Evolutionary conservation across 1,140 invertebrate species (phyloP).

Genomic region (Apis mellifera): DNA sequence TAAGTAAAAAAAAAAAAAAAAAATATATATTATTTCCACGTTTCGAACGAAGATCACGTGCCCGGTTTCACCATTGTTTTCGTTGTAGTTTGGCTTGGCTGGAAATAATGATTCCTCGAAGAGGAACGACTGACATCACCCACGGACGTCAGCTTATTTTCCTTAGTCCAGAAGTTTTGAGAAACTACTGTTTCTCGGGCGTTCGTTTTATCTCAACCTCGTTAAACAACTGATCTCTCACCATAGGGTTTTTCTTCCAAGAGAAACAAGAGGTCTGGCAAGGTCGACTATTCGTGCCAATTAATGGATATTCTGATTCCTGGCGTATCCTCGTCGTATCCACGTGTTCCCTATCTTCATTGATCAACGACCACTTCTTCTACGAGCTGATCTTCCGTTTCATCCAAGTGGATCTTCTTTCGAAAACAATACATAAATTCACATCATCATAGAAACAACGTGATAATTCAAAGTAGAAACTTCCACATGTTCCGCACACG

Average conservation of each 20-base stretch:
- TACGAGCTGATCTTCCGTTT: neutral
- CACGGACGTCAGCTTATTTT: constrained; percentile 16
- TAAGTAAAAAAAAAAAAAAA: no score
- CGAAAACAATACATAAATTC: no score
- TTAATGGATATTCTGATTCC: constrained; percentile 18
- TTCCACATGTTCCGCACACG: neutral
- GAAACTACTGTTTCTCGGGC: neutral
- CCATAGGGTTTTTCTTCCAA: neutral
- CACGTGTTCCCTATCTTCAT: neutral
- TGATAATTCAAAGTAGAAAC: neutral
- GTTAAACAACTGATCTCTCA: neutral
- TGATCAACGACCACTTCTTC: neutral
- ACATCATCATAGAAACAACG: neutral
- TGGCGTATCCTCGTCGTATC: no score
- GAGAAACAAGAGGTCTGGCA: constrained; percentile 24
- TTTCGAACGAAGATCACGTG: neutral
- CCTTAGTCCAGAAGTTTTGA: neutral
- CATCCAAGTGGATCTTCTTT: no score
- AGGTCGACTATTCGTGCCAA: constrained; percentile 37
- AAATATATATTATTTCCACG: neutral
- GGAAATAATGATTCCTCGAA: neutral
- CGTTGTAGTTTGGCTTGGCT: no score
- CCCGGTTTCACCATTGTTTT: no score
- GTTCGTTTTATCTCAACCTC: neutral
- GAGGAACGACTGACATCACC: neutral